phyloP scores from a whole-genome alignment of 2,888 invertebrate species.

The Thysanoteuthis rhombus region DNA sequence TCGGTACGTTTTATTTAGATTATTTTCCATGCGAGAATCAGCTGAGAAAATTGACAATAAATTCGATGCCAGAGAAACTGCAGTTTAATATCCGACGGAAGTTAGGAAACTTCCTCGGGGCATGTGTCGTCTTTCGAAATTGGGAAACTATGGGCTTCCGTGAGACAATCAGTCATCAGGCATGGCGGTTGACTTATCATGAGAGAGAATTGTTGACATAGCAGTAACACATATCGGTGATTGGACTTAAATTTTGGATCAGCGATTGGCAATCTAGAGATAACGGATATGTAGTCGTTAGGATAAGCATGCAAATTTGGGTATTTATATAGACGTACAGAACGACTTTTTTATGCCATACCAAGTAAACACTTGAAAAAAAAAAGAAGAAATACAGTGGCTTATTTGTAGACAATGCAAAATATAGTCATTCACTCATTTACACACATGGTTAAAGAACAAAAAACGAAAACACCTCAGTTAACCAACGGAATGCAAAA shows the following conservation, averaged over 20 bases:
- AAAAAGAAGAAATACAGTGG: background rate
- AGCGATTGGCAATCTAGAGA: background rate
- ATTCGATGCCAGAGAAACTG: background rate
- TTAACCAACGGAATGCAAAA: too few species aligned
- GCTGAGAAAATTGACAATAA: background rate
- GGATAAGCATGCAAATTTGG: background rate
- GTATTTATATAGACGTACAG: background rate
- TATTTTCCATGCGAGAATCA: background rate
- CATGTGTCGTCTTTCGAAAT: background rate
- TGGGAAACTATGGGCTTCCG: background rate
- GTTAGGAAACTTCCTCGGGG: background rate
- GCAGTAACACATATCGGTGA: background rate
- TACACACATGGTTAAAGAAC: background rate
- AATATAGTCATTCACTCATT: too few species aligned
- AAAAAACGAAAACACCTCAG: too few species aligned
- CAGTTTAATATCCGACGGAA: background rate
- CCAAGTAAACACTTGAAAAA: too few species aligned
- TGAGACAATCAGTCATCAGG: background rate
- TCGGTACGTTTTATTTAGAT: background rate
- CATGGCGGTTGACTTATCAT: background rate
- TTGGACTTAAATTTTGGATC: background rate
- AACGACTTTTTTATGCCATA: background rate
- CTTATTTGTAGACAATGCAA: background rate
- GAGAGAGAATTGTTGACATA: background rate
- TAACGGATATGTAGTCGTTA: background rate